Evolutionary conservation across 1,140 invertebrate species (phyloP).

Genomic region (Drosophila lowei): DNA sequence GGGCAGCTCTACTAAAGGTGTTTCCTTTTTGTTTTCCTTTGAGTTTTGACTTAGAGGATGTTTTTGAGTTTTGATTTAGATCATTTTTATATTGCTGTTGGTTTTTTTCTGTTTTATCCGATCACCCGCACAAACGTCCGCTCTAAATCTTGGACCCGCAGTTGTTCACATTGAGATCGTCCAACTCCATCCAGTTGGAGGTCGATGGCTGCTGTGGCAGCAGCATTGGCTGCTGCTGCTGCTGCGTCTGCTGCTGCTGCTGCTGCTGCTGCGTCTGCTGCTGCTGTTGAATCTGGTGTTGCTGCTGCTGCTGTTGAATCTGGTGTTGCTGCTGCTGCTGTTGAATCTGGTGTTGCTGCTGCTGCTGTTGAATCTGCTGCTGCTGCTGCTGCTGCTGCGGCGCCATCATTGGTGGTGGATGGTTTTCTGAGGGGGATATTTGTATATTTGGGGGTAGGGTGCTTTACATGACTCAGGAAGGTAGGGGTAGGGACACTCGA

Average conservation of each 20-base stretch:
- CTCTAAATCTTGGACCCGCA: conserved; percentile 22
- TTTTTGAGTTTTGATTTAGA: too few species aligned
- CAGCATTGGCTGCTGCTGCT: conserved; percentile 10
- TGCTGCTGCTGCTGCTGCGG: conserved; percentile 14
- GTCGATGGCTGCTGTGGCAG: neutral
- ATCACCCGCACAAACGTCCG: neutral
- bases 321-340: conserved; percentile 8
- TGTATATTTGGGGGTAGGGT: neutral
- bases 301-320: conserved; percentile 21
- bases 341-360: conserved; percentile 1
- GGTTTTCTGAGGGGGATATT: conserved; percentile 38
- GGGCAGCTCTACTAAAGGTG: too few species aligned
- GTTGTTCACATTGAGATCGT: conserved; percentile 16
- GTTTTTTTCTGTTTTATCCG: neutral
- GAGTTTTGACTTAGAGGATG: too few species aligned
- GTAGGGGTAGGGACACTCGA: neutral
- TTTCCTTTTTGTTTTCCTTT: neutral
- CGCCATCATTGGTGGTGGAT: conserved; percentile 28
- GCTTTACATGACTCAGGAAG: conserved; percentile 17
- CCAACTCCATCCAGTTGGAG: conserved; percentile 23
- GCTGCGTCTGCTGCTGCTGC: conserved; percentile 14
- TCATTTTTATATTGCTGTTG: neutral
- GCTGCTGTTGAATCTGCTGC: neutral
- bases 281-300: neutral
- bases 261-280: neutral